Percentiles rank a stretch among this genome's conserved stretches.
These are phyloP conservation scores for Drosophila persimilis DNA, from an alignment of 1,140 invertebrate species.

Conservation along the genomic window DNA sequence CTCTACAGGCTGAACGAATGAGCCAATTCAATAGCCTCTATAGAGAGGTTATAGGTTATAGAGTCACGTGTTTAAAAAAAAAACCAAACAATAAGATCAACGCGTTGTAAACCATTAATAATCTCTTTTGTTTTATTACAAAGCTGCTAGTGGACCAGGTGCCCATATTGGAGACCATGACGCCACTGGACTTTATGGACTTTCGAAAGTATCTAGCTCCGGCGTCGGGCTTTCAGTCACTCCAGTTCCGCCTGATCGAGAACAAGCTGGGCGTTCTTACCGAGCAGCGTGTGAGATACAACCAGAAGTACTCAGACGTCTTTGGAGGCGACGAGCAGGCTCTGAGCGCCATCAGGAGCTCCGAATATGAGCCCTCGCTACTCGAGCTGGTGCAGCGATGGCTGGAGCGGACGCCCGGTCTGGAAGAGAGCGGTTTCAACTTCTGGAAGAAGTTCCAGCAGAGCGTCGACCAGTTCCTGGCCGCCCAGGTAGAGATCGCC, in stretches of 20 bases:
- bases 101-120: too few species aligned
- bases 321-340: slow-evolving; percentile 91
- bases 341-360: slow-evolving; percentile 88
- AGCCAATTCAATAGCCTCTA: too few species aligned
- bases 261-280: slow-evolving; percentile 97
- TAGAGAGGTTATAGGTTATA: too few species aligned
- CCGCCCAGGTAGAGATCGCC: slow-evolving; percentile 85
- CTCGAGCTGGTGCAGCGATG: slow-evolving; percentile 93
- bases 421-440: slow-evolving; percentile 92
- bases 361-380: slow-evolving; percentile 93
- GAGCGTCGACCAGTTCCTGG: slow-evolving; percentile 90
- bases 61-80: too few species aligned
- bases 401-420: slow-evolving; percentile 96
- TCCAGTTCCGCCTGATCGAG: slow-evolving; percentile 97
- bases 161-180: slow-evolving; percentile 98
- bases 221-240: slow-evolving; percentile 98
- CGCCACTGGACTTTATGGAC: slow-evolving; percentile 98
- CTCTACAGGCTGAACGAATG: too few species aligned
- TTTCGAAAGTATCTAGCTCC: slow-evolving; percentile 96
- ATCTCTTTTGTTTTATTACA: slow-evolving; percentile 3
- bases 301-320: slow-evolving; percentile 94
- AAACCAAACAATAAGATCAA: too few species aligned
- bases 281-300: slow-evolving; percentile 95
- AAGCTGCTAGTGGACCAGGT: slow-evolving; percentile 98
- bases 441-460: slow-evolving; percentile 96